Evolutionary conservation across 2,888 invertebrate species (phyloP), one percentile per base, ranked within the genome.

Genomic region (Hedychridium roseum): DNA sequence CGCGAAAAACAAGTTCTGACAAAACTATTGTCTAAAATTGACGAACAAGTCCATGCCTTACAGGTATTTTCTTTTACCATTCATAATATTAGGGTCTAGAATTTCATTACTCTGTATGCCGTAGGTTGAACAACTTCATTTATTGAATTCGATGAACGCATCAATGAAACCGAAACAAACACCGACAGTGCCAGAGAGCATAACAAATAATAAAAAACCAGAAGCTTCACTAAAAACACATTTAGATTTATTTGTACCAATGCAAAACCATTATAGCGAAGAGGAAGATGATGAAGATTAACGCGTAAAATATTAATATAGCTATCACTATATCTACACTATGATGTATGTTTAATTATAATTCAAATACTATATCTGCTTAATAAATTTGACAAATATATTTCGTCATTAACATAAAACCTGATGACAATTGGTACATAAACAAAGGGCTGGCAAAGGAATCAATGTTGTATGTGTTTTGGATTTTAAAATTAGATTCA

Each of bases 81-180:
- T n/a, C 31, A 17, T 7, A 37, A 27, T 30, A 28, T 30, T 17
- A 27, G 2, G 12, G 32, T 38, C 16, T 17, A 16, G 5, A 11
- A 30, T 31, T 43, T 16, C 23, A 37, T 50, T 23, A 42, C 30
- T 38, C 15, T 36, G 30, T 23, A 9, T 26, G 20, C 44, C 50
- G 6, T 37, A 77, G 77, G 68, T 78, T 2, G 77, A 77, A 56
- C 70, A 69, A 35, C 66, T 77, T 49, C 70, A 76, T 44, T 60
- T 77, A 38, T 44, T 68, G 20, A 70, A 61, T 28, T 23, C 58
- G 20, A 54, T 62, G 21, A 62, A 62, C 3, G 48, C 48, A 12
- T 23, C 23, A 23, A 23, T 23, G 23, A 5, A 23, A 9, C 9
- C 23, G 23, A 9, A 9, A 43, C 5, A 4, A 12, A 37, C 15